Conservation (phyloP, 2,888 invertebrate species). For the Gnatocerus cornutus region DNA sequence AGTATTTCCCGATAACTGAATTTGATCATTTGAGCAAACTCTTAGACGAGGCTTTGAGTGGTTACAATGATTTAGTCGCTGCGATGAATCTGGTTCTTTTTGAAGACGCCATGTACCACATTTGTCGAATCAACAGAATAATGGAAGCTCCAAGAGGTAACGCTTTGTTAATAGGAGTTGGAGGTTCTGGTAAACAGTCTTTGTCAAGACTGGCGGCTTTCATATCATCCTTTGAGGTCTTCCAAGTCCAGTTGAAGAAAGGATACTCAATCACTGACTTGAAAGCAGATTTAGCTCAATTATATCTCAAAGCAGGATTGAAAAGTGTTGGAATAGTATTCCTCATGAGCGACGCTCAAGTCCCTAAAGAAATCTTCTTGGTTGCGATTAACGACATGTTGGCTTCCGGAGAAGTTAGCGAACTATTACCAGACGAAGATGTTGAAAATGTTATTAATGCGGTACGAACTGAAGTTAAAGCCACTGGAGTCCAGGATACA, state of each 20-base stretch:
- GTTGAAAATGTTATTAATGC: conserved; percentile 88
- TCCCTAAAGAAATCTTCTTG: conserved; percentile 91
- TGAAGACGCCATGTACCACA: conserved; percentile 95
- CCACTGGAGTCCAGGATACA: conserved; percentile 86
- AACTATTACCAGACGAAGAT: conserved; percentile 92
- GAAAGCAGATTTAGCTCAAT: conserved; percentile 80
- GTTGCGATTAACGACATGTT: conserved; percentile 95
- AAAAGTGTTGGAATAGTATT: conserved; percentile 88
- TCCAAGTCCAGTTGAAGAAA: conserved; percentile 93
- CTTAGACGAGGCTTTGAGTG: conserved; percentile 82
- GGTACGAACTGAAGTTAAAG: conserved; percentile 85
- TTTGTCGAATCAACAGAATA: conserved; percentile 94
- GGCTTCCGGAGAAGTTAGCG: conserved; percentile 95
- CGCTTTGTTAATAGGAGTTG: conserved; percentile 93
- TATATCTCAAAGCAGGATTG: conserved; percentile 91
- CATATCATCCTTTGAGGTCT: conserved; percentile 93
- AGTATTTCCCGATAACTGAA: conserved; percentile 86
- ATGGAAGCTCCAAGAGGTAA: conserved; percentile 94
- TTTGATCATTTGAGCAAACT: conserved; percentile 83
- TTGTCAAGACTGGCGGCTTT: conserved; percentile 91
- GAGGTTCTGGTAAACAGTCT: conserved; percentile 96
- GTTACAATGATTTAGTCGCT: conserved; percentile 92
- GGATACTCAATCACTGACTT: conserved; percentile 89
- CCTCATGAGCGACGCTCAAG: conserved; percentile 95
- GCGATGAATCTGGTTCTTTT: conserved; percentile 96